Base-by-base conservation (phyloP, 2,888 invertebrate genomes). In the Emmelina monodactyla region DNA sequence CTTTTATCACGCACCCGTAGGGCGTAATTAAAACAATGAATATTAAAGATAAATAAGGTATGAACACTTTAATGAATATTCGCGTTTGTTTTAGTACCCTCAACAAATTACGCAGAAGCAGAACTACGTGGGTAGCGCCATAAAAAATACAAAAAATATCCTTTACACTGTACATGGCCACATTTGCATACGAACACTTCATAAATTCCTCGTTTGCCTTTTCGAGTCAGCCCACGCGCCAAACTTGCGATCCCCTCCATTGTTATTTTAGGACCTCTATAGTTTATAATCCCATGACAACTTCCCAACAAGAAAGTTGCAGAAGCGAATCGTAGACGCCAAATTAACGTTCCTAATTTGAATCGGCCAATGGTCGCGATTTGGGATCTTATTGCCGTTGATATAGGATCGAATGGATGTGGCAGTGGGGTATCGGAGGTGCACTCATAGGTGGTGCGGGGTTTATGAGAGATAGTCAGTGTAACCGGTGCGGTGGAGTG, bases 401-500 rank as follows among this genome's bases (percentile, higher is more conserved):
- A n/a, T 0, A 28, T 49, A 57, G 50, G 39, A 34, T 29, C 40
- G 35, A 16, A 31, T 28, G 33, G 19, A 35, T 35, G 40, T 16
- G 35, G 36, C 25, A 32, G n/a, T 9, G 9, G 4, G 11, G 46
- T 43, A 41, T 35, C 32, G 37, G 38, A 44, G 45, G 33, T 11
- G 10, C 16, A 37, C 11, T 22, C 33, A 38, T 37, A 43, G 14
- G 19, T 11, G 12, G 41, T 46, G 28, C 32, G 43, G 55, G 48
- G 48, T 58, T 53, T 62, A 57, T 59, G 60, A 63, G 63, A 67
- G 61, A 66, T 60, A 69, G 70, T 62, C 60, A 71, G 62, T 71
- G 76, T 73, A 55, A 64, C 70, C 42, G 57, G 51, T 62, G 54
- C 42, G 57, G 51, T 62, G 54, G 60, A 75, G 76, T 67, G 78